phyloP scores from a whole-genome alignment of 2,888 invertebrate species.

The Seladonia tumulorum region DNA sequence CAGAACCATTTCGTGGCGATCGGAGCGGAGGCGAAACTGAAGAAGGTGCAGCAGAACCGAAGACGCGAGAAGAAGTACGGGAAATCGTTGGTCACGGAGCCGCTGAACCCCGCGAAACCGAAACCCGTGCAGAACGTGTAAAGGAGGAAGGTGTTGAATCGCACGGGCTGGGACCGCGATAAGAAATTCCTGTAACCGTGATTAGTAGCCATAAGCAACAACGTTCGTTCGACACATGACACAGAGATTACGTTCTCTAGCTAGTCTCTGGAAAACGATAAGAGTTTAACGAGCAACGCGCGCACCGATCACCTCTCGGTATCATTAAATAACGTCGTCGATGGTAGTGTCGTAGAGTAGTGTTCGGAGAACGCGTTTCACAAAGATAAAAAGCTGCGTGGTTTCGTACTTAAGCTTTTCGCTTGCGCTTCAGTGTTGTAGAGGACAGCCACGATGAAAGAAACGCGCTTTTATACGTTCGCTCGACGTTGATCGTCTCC shows the following conservation, averaged over 20 bases:
- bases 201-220: slow-evolving; percentile 23
- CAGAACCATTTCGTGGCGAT: slow-evolving; percentile 80
- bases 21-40: slow-evolving; percentile 75
- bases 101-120: slow-evolving; percentile 72
- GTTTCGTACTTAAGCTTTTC: slow-evolving; percentile 16
- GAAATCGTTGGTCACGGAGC: slow-evolving; percentile 71
- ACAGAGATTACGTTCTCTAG: slow-evolving; percentile 8
- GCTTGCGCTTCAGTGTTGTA: neutral
- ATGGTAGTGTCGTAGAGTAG: neutral
- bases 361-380: neutral
- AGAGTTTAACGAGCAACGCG: slow-evolving; percentile 1
- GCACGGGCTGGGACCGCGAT: neutral
- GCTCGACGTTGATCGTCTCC: neutral
- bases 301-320: neutral
- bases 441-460: neutral
- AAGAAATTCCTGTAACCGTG: neutral
- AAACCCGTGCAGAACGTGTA: slow-evolving; percentile 73
- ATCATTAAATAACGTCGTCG: slow-evolving; percentile 8
- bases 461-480: neutral
- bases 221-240: slow-evolving; percentile 29
- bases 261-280: slow-evolving; percentile 14
- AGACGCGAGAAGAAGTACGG: slow-evolving; percentile 69
- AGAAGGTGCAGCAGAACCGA: slow-evolving; percentile 67
- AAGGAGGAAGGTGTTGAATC: slow-evolving; percentile 15
- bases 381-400: neutral